Conservation (phyloP, 2,797 vertebrate species). For the Psittacula derbiana region DNA sequence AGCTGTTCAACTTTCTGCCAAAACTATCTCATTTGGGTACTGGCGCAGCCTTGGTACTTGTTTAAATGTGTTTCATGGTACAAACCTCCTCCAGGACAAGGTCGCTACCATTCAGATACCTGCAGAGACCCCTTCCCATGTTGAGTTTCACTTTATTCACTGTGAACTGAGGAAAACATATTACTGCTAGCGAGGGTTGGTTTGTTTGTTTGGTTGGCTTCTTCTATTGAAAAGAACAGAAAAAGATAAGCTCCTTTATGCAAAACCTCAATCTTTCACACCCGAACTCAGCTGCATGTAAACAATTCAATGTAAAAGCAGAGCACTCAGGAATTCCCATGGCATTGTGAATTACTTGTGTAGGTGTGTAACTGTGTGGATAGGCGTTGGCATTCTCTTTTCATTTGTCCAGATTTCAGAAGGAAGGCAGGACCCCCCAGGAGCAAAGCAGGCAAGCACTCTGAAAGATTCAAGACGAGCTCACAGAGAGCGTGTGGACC, state of each 20-base stretch:
- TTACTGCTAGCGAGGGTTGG: not conserved
- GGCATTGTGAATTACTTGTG: not conserved
- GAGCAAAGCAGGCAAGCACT: not conserved
- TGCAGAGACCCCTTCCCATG: not conserved
- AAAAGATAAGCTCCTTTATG: not conserved
- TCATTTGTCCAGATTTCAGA: not conserved
- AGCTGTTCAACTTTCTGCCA: constrained; percentile 35
- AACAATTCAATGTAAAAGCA: not conserved
- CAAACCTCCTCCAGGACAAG: not conserved
- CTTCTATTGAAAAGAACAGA: not conserved
- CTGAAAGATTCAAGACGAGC: not conserved
- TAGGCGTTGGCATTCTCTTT: not conserved
- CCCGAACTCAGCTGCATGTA: not conserved
- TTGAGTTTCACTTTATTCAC: not conserved
- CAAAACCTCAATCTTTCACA: not conserved
- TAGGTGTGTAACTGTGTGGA: not conserved
- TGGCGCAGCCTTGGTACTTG: not conserved
- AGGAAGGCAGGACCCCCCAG: not conserved
- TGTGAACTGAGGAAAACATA: not conserved
- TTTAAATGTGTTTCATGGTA: not conserved
- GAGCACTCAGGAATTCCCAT: not conserved
- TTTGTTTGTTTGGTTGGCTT: not conserved
- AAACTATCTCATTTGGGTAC: not conserved
- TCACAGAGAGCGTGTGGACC: not conserved
- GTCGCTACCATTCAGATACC: not conserved